These are phyloP conservation scores for Sternarchorhynchus goeldii DNA, from an alignment of 2,797 vertebrate species.

Conservation along the genomic window DNA sequence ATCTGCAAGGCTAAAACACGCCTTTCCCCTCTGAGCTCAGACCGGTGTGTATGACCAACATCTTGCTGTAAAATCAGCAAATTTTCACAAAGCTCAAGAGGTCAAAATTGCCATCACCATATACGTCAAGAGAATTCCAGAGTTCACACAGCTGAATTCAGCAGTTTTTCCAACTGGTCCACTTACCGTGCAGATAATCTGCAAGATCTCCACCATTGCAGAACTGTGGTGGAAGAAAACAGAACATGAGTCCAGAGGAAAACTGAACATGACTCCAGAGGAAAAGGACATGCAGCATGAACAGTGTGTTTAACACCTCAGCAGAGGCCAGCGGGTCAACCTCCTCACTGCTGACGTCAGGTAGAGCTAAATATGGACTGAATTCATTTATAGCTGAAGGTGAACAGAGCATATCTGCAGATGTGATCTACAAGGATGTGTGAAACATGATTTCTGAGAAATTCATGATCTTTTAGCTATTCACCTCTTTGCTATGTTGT, in stretches of 20 bases:
- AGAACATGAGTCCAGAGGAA: constrained; percentile 29
- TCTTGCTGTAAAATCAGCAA: neutral
- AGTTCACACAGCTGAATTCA: neutral
- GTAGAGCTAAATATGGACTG: neutral
- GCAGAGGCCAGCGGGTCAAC: neutral
- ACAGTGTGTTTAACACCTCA: neutral
- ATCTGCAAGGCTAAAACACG: no score
- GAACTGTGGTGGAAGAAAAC: constrained; percentile 77
- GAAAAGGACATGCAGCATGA: constrained; percentile 27
- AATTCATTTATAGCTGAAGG: neutral
- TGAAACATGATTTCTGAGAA: constrained; percentile 5
- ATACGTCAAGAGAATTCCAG: neutral
- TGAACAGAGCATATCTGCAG: constrained; percentile 6
- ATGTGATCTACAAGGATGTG: neutral
- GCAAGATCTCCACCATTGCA: constrained; percentile 98
- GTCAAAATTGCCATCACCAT: no score
- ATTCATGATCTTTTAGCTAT: neutral
- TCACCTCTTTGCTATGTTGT: neutral
- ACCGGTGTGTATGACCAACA: neutral
- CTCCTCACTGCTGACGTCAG: neutral
- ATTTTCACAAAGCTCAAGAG: neutral
- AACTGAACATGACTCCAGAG: constrained; percentile 34
- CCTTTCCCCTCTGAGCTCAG: no score
- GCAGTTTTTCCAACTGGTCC: neutral
- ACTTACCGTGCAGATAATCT: constrained; percentile 97